Evolutionary conservation across 2,888 invertebrate genomes (phyloP), one percentile per base, ranked within the genome.

Genomic region (Drosophila anomalata): DNA sequence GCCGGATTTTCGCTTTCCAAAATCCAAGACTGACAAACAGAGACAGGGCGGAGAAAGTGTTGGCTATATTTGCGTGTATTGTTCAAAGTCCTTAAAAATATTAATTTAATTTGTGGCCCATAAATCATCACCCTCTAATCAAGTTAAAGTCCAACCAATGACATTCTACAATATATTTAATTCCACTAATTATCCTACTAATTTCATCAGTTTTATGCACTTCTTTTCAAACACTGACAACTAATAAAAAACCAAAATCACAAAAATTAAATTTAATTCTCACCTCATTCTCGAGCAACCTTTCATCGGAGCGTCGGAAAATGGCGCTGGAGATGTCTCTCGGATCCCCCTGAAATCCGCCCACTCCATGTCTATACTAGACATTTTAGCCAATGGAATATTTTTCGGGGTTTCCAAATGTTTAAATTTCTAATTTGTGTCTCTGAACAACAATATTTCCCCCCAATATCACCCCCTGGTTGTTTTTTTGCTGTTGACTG

Each of bases 381-480:
- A 59, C 58, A 73, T 52, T 82, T 67, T 46, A 54, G 57, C 83
- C 71, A 74, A 86, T 82, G 81, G 86, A 81, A 87, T 71, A 82
- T 76, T 83, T 80, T 58, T 75, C 31, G 65, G 48, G 48, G n/a
- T 48, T 63, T 63, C 41, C 24, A 63, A 62, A 53, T 73, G 72
- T 74, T 82, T 73, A 65, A 66, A 74, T 83, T 66, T 79, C 57
- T 60, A 83, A 86, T 86, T 86, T 86, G 87, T 83, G 70, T 75
- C 39, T 71, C 47, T 47, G 65, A 52, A 48, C 61, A 62, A 20
- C 61, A 62, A 50, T 61, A 63, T 63, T 29, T 36, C 44, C 63
- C 63, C 53, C 66, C n/a, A 36, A 36, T 36, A 36, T 62, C 42
- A 47, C 17, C 22, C 9, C 59, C 31, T 52, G 47, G 41, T 7